These are phyloP conservation scores for Cephus spinipes DNA, from an alignment of 2,888 invertebrate species.

Conservation along the genomic window DNA sequence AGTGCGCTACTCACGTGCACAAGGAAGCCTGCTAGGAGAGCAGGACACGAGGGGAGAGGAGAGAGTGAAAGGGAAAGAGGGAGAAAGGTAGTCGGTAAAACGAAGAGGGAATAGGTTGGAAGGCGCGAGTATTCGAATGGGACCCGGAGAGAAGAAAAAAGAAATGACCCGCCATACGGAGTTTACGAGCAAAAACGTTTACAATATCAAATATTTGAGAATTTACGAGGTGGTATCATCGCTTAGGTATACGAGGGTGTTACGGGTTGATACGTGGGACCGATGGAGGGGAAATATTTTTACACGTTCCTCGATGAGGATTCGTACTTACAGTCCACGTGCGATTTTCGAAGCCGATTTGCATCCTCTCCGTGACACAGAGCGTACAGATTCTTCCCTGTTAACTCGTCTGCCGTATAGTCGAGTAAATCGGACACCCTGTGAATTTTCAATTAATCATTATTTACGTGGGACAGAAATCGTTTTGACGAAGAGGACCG, in stretches of 20 bases:
- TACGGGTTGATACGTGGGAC: neutral
- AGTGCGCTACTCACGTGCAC: no score
- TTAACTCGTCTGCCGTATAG: conserved; percentile 92
- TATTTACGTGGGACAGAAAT: no score
- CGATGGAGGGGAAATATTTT: no score
- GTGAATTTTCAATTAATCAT: conserved; percentile 32
- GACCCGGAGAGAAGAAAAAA: conserved; percentile 12
- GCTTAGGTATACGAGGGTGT: neutral
- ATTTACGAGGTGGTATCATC: conserved; percentile 32
- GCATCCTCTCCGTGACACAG: conserved; percentile 97
- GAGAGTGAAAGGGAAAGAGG: no score
- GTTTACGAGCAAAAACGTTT: conserved; percentile 53
- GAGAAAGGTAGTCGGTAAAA: neutral
- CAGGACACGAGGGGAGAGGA: no score
- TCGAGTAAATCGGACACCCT: conserved; percentile 94
- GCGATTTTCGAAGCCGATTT: conserved; percentile 92
- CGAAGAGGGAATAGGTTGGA: conserved; percentile 9
- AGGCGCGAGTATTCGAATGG: conserved; percentile 48
- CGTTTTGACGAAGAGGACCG: no score
- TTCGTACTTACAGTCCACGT: conserved; percentile 90
- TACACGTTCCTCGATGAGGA: no score
- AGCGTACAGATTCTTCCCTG: conserved; percentile 92
- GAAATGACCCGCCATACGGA: conserved; percentile 37
- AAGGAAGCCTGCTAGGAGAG: neutral
- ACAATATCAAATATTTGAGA: conserved; percentile 47